These are phyloP conservation scores for Lasioglossum leucozonium DNA, from an alignment of 2,888 invertebrate genomes.

Conservation along the genomic window DNA sequence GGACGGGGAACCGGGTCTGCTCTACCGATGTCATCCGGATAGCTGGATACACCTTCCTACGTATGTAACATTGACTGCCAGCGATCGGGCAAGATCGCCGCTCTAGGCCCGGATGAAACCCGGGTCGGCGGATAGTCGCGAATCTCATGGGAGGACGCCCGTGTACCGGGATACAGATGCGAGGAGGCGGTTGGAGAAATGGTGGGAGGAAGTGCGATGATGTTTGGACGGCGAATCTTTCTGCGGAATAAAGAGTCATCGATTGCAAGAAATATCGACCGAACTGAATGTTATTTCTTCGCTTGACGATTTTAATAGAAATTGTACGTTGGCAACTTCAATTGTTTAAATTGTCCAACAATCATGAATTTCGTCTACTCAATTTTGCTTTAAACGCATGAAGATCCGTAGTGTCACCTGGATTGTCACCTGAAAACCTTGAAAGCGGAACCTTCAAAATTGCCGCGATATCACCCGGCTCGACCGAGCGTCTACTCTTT, in stretches of 20 bases:
- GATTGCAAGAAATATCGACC: too few species aligned
- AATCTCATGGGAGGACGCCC: background rate
- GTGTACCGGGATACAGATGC: background rate
- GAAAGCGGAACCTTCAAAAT: background rate
- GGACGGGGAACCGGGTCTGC: background rate
- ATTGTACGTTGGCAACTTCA: too few species aligned
- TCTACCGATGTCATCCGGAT: conserved; percentile 25
- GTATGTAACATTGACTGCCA: background rate
- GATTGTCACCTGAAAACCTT: background rate
- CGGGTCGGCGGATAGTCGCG: background rate
- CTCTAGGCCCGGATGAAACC: background rate
- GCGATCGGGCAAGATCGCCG: background rate
- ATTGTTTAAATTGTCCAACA: too few species aligned
- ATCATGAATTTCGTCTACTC: too few species aligned
- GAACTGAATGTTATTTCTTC: too few species aligned
- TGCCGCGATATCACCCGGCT: background rate
- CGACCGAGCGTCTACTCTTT: background rate
- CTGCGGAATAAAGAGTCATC: too few species aligned
- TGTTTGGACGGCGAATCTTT: too few species aligned
- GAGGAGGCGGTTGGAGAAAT: background rate
- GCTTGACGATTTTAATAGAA: too few species aligned
- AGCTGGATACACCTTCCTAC: background rate
- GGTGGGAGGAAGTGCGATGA: background rate
- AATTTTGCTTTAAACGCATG: too few species aligned
- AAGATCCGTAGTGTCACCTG: too few species aligned